Base-by-base conservation (phyloP, 2,797 vertebrate species). In the Rhinatrema bivittatum region DNA sequence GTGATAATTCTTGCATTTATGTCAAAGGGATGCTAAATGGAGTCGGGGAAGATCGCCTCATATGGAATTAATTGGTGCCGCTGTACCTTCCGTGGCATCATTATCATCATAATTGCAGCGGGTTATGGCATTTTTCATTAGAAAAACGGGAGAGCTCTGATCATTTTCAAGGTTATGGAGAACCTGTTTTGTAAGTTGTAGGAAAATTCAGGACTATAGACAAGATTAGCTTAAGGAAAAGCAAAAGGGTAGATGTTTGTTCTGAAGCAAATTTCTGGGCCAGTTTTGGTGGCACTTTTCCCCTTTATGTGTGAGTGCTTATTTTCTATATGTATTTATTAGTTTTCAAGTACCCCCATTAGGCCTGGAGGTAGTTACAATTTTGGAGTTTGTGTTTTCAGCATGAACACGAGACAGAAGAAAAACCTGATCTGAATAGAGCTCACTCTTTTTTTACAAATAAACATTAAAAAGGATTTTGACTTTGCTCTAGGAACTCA, bases 1-100 rank as follows among this genome's bases (percentile, higher is more conserved):
- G 39, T 47, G 17, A 37, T 58, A 76, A 66, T 27, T 51, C 54
- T 32, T 36, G 2, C 45, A 25, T 34, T 56, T 47, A 59, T 69
- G 46, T 53, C 32, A 2, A 38, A 39, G 32, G 40, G 23, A 40
- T 35, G 32, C 12, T 0, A 3, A 34, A 47, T 12, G 20, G 24
- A 29, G 1, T 19, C 41, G 42, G 34, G 56, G 49, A 56, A 56
- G 31, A 16, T 29, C 28, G 37, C 42, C 32, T 51, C 10, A 15
- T 10, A 8, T 4, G 8, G 15, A 27, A 43, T 17, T 35, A 30
- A 25, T 30, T 15, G 13, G 13, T 4, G 1, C 34, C 33, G 12
- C 6, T 17, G 43, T 24, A 17, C 22, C 38, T 36, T 29, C 5
- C 45, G 29, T 16, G 33, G 20, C 20, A 3, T 32, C 25, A 9